Conservation (phyloP, 2,113 vertebrate species). For the Sakesphorus luctuosus region DNA sequence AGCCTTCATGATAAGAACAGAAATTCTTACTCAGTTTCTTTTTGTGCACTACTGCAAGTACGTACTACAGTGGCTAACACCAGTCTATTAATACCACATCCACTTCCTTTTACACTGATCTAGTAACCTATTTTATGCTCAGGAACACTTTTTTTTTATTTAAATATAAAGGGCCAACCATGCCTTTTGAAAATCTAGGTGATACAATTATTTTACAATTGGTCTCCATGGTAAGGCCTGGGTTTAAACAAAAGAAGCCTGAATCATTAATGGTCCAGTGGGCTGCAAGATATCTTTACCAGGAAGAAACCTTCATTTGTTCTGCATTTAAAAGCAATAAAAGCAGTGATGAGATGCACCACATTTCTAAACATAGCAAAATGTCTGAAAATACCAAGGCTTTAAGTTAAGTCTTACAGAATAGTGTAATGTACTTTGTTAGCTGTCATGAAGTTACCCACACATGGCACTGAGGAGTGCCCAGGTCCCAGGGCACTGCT, state of each 20-base stretch:
- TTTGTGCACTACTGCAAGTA: neutral
- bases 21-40: neutral
- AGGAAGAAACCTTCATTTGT: neutral
- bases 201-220: neutral
- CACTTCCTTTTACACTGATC: slow-evolving; percentile 20
- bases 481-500: accelerated
- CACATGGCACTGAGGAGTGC: accelerated
- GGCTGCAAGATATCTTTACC: neutral
- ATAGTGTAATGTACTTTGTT: neutral
- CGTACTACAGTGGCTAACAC: neutral
- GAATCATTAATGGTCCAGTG: neutral
- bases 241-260: neutral
- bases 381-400: neutral
- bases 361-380: neutral
- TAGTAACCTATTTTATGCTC: neutral
- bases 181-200: neutral
- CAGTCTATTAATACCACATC: neutral
- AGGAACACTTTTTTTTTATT: neutral
- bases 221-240: neutral
- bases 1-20: neutral
- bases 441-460: neutral
- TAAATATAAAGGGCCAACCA: neutral
- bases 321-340: neutral
- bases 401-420: neutral
- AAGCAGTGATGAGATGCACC: neutral